Evolutionary conservation across 1,140 invertebrate species (phyloP), one percentile per base, ranked within the genome.

Genomic region (Belonocnema kinseyi): DNA sequence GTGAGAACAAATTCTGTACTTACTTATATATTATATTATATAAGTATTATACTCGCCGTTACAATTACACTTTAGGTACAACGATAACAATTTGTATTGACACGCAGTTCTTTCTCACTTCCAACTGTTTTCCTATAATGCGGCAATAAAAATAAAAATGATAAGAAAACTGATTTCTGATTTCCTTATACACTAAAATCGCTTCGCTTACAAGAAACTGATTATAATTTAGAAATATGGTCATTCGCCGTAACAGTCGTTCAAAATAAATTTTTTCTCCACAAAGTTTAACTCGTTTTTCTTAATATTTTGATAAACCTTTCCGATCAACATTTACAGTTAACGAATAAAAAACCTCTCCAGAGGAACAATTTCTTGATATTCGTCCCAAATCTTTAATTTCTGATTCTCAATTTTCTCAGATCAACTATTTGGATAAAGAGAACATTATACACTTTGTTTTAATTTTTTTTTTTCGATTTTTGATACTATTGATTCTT

Each of bases 51-150:
- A 84, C 73, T 78, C 77, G 79, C 79, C 73, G 52, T 85, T 84
- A 82, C 78, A 78, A 81, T 83, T 82, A 78, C 85, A 82, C n/a
- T 75, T 77, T 81, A 74, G 79, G 79, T 82, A 78, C 79, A 82
- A 77, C 70, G 81, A 81, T 81, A 82, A 77, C 81, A 78, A 46
- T 46, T 46, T 46, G 74, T 78, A 73, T 80, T 77, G 79, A 80
- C 61, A 66, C 26, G 61, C 58, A 66, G 21, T 33, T 33, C 26
- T 33, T 66, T 66, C 12, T 66, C 58, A 66, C 26, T 40, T 33
- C 3, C 16, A 54, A 8, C 53, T 19, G 17, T 54, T 54, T 54
- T 54, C 53, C 5, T 17, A 17, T 10, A n/a, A 54, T 56, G 17
- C 12, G 12, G 21, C 2, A 56, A 56, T 56, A n/a, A 12, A 19